Evolutionary conservation across 2,888 invertebrate species (phyloP), one percentile per base, ranked within the genome.

Genomic region (Agrochola lota): DNA sequence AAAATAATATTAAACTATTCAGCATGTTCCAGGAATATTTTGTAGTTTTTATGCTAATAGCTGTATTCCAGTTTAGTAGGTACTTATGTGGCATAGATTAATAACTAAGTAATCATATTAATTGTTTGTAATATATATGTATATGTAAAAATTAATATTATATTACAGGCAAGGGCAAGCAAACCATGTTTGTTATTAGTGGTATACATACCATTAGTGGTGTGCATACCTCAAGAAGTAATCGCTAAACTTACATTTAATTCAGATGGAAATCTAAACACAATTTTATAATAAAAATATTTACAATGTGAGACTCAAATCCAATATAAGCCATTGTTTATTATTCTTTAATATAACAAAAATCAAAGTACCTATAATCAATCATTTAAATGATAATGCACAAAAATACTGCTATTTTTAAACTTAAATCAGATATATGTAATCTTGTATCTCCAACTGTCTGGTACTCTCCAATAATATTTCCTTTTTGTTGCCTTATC

Each of bases 341-440:
- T n/a, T n/a, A 20, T 59, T 49, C 8, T n/a, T 15, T 23, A 43
- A 30, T n/a, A 12, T 9, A 52, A n/a, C 20, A 63, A 35, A 26
- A 35, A 26, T 26, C 26, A 23, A 35, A 35, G 46, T 35, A 64
- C 6, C 20, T n/a, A 43, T 46, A 49, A 78, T 77, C 78, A 40
- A 66, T 72, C 35, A 55, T 40, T 40, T 40, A 43, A 77, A 23
- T 46, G 12, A 46, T 62, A 68, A 35, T 80, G 7, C 60, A 55
- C 9, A 59, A 35, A 59, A 71, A 26, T 17, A 26, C 23, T 26
- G 9, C 30, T 52, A 52, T 60, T 69, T 64, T 26, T 30, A 43
- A 69, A 69, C 40, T 55, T 2, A 26, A 80, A 57, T 57, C 26
- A 17, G 11, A 63, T 63, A 30, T n/a, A 43, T n/a, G 52, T 30